A percentile compares a stretch with the other conserved stretches of the same genome.
These are phyloP conservation scores for Scalopus aquaticus DNA, from an alignment of 2,113 vertebrate genomes.

Conservation along the genomic window DNA sequence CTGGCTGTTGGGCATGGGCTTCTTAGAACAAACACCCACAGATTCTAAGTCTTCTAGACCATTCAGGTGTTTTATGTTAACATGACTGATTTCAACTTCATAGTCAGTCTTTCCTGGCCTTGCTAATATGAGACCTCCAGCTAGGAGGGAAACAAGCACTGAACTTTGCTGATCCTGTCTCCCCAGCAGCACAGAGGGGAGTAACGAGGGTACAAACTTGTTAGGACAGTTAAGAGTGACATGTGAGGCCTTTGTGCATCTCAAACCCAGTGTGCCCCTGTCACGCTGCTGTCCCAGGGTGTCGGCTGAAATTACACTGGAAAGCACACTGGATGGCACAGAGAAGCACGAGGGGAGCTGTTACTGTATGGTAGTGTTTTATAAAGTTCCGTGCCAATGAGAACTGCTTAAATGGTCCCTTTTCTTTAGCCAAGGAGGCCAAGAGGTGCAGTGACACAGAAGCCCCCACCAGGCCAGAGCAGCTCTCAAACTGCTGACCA, in stretches of 20 bases:
- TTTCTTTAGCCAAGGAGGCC: conserved; percentile 83
- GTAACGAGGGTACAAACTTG: no score
- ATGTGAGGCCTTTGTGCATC: not conserved
- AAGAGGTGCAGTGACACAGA: conserved; percentile 81
- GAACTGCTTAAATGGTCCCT: not conserved
- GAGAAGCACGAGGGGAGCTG: no score
- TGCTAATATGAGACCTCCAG: no score
- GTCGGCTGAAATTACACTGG: not conserved
- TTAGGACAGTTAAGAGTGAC: not conserved
- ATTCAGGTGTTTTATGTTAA: conserved; percentile 22
- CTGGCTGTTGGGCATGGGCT: not conserved
- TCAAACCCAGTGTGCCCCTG: rapidly evolving
- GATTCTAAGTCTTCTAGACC: not conserved
- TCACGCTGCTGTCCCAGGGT: not conserved
- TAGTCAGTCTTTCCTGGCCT: not conserved
- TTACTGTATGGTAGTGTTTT: not conserved
- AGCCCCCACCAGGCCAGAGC: conserved; percentile 82
- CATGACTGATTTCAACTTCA: not conserved
- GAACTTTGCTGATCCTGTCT: not conserved
- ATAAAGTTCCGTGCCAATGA: rapidly evolving
- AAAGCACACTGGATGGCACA: not conserved
- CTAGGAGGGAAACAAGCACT: not conserved
- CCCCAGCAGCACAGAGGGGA: not conserved
- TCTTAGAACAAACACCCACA: not conserved
- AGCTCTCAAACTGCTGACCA: not conserved